Conservation (phyloP, 2,113 vertebrate genomes). For the Calonectris borealis region DNA sequence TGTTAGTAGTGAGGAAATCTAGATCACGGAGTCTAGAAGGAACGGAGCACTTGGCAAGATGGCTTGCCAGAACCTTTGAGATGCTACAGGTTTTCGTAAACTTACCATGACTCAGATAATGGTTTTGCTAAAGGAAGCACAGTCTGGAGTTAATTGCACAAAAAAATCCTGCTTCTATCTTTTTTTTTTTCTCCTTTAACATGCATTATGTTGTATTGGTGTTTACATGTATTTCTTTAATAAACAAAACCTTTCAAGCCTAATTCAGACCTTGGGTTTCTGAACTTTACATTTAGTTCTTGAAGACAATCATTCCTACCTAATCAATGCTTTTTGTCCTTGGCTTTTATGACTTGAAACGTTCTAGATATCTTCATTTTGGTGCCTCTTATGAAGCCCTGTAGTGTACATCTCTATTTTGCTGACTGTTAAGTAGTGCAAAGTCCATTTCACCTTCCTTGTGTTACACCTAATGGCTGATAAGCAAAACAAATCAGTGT, state of each 20-base stretch:
- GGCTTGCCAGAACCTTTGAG: not conserved
- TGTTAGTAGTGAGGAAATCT: not conserved
- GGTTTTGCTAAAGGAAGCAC: not conserved
- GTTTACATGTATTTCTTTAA: slow-evolving; percentile 51
- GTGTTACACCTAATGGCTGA: not conserved
- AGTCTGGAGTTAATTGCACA: not conserved
- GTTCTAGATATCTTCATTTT: not conserved
- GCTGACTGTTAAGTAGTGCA: not conserved
- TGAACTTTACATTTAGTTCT: not conserved
- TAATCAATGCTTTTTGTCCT: not conserved
- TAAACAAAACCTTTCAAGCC: slow-evolving; percentile 29
- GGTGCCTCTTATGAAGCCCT: not conserved
- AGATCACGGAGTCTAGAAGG: not conserved
- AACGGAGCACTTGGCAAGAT: not conserved
- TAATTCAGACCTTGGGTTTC: not conserved
- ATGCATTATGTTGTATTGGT: not conserved
- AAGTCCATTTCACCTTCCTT: not conserved
- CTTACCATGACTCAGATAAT: not conserved
- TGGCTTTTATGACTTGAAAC: not conserved
- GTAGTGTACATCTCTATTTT: not conserved
- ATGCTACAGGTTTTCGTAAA: not conserved
- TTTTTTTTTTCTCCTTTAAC: not conserved
- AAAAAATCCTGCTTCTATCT: not conserved
- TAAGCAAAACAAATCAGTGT: not conserved
- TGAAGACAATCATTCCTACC: not conserved